These are phyloP conservation scores for Drosophila tripunctata DNA, from an alignment of 2,888 invertebrate genomes.

Conservation along the genomic window DNA sequence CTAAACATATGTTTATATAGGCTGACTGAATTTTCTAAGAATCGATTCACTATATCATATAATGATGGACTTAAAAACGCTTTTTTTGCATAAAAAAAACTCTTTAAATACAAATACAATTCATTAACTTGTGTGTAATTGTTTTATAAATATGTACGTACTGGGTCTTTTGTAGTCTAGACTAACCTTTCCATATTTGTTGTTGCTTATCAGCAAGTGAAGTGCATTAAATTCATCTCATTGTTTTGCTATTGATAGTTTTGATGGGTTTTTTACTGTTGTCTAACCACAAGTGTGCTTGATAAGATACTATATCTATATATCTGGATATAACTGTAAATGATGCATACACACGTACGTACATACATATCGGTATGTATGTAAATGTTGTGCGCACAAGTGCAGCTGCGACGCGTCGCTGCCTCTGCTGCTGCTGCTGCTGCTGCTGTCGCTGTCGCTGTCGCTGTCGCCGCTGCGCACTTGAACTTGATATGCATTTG, in stretches of 20 bases:
- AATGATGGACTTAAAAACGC: no score
- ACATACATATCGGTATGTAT: background rate
- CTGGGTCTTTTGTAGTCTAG: no score
- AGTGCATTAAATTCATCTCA: slow-evolving; percentile 2
- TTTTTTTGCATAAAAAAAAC: no score
- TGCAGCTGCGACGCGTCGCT: slow-evolving; percentile 7
- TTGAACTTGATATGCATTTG: slow-evolving; percentile 53
- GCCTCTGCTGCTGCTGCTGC: no score
- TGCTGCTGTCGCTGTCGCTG: background rate
- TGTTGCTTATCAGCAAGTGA: slow-evolving; percentile 1
- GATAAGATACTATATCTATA: slow-evolving; percentile 29
- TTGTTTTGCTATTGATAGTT: slow-evolving; percentile 11
- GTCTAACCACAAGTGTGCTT: slow-evolving; percentile 30
- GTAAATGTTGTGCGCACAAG: slow-evolving; percentile 15
- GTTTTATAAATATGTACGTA: no score
- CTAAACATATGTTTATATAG: no score
- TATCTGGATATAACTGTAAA: background rate
- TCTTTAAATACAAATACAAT: no score
- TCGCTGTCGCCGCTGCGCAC: slow-evolving; percentile 28
- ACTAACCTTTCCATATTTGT: no score
- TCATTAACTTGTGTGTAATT: no score
- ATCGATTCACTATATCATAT: no score
- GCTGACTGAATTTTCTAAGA: no score
- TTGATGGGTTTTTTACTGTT: background rate
- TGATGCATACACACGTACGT: background rate